phyloP scores from a whole-genome alignment of 1,140 invertebrate genomes.

The Papilio aristodemus region DNA sequence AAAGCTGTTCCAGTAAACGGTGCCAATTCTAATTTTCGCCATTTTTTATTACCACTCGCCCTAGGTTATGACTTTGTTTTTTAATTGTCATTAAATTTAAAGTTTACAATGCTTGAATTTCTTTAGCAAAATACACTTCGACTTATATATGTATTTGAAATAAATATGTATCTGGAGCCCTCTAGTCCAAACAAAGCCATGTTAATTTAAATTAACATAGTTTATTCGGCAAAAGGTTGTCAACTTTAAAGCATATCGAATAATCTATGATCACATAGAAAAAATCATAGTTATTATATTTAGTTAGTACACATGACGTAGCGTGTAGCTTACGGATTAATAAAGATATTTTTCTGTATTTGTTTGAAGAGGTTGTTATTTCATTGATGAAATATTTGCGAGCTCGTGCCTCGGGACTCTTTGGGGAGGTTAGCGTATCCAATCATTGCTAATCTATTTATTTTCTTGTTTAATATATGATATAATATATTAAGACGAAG shows the following conservation, averaged over 20 bases:
- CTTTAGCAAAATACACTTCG: no score
- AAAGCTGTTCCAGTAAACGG: slow-evolving; percentile 51
- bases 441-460: slow-evolving; percentile 1
- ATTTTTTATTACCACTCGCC: slow-evolving; percentile 39
- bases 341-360: slow-evolving; percentile 40
- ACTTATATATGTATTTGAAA: no score
- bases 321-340: slow-evolving; percentile 32
- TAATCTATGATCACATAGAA: no score
- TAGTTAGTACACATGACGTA: slow-evolving; percentile 16
- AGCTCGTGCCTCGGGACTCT: slow-evolving; percentile 48
- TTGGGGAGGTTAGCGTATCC: slow-evolving; percentile 45
- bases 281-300: slow-evolving; percentile 11
- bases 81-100: neutral
- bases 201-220: no score
- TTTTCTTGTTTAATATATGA: neutral
- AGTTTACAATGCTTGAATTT: neutral
- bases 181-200: no score
- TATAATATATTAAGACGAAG: neutral
- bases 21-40: slow-evolving; percentile 47
- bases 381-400: slow-evolving; percentile 43
- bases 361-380: slow-evolving; percentile 40
- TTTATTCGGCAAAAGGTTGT: no score
- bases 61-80: slow-evolving; percentile 38
- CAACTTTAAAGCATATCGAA: no score
- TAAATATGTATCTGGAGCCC: no score